Base-by-base conservation (phyloP, 2,113 vertebrate genomes). In the Halichoeres trimaculatus region DNA sequence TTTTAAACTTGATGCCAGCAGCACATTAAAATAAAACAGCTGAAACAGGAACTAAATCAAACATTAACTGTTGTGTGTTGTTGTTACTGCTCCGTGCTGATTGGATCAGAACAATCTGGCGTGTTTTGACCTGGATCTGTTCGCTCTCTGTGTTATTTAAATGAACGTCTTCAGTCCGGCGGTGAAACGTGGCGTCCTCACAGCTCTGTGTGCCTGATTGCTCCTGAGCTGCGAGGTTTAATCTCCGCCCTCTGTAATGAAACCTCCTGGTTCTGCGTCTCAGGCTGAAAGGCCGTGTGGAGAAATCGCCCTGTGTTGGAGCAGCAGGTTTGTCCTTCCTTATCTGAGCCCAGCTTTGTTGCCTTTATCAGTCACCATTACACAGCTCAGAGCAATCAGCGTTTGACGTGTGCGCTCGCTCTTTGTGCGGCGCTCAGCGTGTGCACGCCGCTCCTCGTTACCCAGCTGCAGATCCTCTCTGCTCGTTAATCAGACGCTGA, bases 181-280 rank as follows among this genome's bases (percentile, higher is more conserved):
- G 20, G 26, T 30, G 50, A 57, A 34, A 61, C 60, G 26, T 22
- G 51, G 65, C 61, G 30, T 36, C 36, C 64, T 58, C 23, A 41
- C 57, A 81, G 71, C 26, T 65, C 73, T 74, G 71, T 48, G 56
- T 71, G 30, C 71, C 78, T 75, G 52, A 81, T 81, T 79, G 48
- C 62, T 45, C 70, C 70, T 69, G 68, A 78, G 76, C 62, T 70
- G n/a, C 22, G 56, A 48, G 65, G 74, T 75, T 85, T 84, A 80
- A 85, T 82, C 86, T 77, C 75, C 52, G 77, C 66, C 62, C 75
- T 60, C 45, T 48, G 36, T 73, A 73, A 87, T 82, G 73, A 84
- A 84, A 78, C 61, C 80, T 77, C 51, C 26, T 36, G 59, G 62
- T 69, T 76, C 72, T 78, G 43, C 7, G 8, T 76, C 76, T 79